Base-by-base conservation (phyloP, 2,113 vertebrate species). In the Nothobranchius kuhntae region DNA sequence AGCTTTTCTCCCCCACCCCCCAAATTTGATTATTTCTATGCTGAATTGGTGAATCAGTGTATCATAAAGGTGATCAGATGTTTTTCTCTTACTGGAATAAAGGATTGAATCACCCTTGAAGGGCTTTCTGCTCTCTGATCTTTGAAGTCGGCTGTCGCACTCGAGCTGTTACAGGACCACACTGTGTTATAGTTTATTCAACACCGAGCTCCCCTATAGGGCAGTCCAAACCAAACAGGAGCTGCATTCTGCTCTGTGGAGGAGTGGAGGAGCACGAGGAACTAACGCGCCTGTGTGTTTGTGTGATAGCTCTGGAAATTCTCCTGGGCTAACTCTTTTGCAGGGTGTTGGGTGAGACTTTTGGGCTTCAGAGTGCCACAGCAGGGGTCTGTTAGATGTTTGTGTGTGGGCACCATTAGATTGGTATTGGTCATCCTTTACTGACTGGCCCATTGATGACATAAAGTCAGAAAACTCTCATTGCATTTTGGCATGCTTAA, bases 151-250 rank as follows among this genome's bases (percentile, higher is more conserved):
- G 72, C 40, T 77, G 53, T 74, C 53, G 77, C 50, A 6, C 65
- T 75, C 45, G 2, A 55, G 46, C 81, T 69, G 78, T 77, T 83
- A 79, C 75, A 73, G 79, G 68, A 63, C 69, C 3, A 53, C 30
- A 48, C 71, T 71, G 81, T 79, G 80, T 67, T 75, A 50, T 21
- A 84, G 85, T 86, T 86, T 87, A 77, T 85, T 86, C 81, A 87
- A 77, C 88, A 80, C 57, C 83, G 80, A 91, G 87, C 87, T 86
- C 86, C 65, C 66, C 53, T 13, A 50, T 17, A 64, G 68, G 67
- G 73, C 81, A 26, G n/a, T 88, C 85, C 85, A 90, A 90, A 82
- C 80, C 82, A 89, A 90, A 90, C 81, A 91, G 60, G 35, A 81
- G 68, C 74, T 82, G 75, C 67, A 76, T 73, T 90, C 64, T 71